These are phyloP conservation scores for Suncus etruscus DNA, from an alignment of 2,113 vertebrate genomes.

Conservation along the genomic window DNA sequence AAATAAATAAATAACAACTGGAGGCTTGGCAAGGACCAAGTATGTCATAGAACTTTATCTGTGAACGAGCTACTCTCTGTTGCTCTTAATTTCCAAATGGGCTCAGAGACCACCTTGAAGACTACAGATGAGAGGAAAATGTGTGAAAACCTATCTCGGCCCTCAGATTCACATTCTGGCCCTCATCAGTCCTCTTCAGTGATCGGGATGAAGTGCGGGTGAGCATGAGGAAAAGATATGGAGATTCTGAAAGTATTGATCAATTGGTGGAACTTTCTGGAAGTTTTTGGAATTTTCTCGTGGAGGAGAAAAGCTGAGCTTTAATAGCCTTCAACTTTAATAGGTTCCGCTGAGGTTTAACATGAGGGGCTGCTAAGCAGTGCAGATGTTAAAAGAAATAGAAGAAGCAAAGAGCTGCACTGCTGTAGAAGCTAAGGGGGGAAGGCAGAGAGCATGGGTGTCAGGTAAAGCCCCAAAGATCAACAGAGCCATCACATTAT, in stretches of 20 bases:
- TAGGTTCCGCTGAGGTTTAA: slow-evolving; percentile 22
- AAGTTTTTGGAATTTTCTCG: neutral
- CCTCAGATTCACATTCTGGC: neutral
- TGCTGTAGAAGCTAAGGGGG: slow-evolving; percentile 53
- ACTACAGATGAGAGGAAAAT: neutral
- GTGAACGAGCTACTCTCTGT: neutral
- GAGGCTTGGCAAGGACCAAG: neutral
- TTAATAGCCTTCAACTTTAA: neutral
- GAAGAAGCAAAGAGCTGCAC: neutral
- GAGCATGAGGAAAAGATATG: neutral
- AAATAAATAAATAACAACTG: slow-evolving; percentile 31
- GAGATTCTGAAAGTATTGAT: neutral
- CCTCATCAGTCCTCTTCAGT: neutral
- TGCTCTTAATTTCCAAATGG: neutral
- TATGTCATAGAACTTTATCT: neutral
- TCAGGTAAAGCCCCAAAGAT: slow-evolving; percentile 25
- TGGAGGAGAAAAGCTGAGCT: neutral
- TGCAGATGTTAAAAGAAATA: slow-evolving; percentile 25
- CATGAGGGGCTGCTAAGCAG: slow-evolving; percentile 10
- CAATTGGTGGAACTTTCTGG: neutral
- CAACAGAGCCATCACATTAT: neutral
- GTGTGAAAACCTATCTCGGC: neutral
- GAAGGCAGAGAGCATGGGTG: slow-evolving; percentile 26
- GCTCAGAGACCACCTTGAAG: neutral
- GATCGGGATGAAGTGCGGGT: neutral